These are phyloP conservation scores for Heliconius nattereri DNA, from an alignment of 1,140 invertebrate species.

Conservation along the genomic window DNA sequence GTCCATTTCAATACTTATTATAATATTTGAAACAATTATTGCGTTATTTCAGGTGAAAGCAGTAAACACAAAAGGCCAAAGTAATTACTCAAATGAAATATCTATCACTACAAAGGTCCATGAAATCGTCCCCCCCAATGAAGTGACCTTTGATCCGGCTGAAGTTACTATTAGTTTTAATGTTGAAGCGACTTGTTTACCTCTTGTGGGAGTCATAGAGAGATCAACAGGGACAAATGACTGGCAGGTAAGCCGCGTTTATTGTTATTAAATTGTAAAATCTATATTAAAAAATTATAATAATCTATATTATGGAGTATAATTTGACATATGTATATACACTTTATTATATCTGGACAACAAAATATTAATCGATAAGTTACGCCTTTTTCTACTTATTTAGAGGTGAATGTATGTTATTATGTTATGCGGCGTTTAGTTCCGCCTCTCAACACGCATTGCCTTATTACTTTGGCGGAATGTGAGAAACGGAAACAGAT, in stretches of 20 bases:
- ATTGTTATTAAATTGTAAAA: too few species aligned
- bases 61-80: constrained; percentile 91
- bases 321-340: too few species aligned
- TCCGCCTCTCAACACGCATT: too few species aligned
- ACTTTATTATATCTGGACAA: too few species aligned
- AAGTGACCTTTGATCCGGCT: constrained; percentile 91
- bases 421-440: too few species aligned
- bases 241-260: constrained; percentile 81
- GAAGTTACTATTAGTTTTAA: constrained; percentile 88
- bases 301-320: too few species aligned
- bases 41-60: constrained; percentile 86
- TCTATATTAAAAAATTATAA: too few species aligned
- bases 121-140: constrained; percentile 89
- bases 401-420: too few species aligned
- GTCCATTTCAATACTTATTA: background rate
- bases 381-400: too few species aligned
- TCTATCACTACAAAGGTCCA: constrained; percentile 90
- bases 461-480: too few species aligned
- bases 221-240: constrained; percentile 82
- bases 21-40: constrained; percentile 4
- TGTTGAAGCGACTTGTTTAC: constrained; percentile 88
- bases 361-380: too few species aligned
- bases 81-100: constrained; percentile 92
- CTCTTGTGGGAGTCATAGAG: constrained; percentile 87
- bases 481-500: too few species aligned